Evolutionary conservation across 2,113 vertebrate genomes (phyloP), one percentile per base, ranked within the genome.

Genomic region (Carlito syrichta): DNA sequence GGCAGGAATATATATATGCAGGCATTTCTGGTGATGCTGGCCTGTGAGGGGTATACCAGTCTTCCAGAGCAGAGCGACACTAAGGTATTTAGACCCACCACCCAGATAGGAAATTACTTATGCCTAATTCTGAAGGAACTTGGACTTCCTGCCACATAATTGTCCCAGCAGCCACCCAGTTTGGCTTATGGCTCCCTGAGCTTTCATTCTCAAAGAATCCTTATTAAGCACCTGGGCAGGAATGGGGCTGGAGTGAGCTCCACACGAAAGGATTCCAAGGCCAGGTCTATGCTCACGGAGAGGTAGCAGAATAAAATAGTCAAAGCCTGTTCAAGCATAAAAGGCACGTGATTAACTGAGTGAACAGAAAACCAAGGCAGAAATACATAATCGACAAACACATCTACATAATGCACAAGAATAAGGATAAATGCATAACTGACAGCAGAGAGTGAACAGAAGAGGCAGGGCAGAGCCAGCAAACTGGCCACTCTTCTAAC

Each of bases 401-500:
- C 45, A 63, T 82, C 76, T 60, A 86, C 23, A 35, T 73, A n/a
- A 82, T n/a, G 38, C n/a, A 52, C 27, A 83, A 84, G 71, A 92
- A 50, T 52, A 89, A 86, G n/a, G 71, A 40, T 66, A 71, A 83
- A 83, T 48, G 43, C 19, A 27, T 77, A 91, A 30, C 40, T 66
- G 63, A 85, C 22, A 77, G 22, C 58, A 71, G 71, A 84, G n/a
- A 79, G 79, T 3, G 3, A 86, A 74, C 40, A 81, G 62, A 71
- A 50, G 9, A 86, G 60, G 58, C 58, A 94, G 86, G 63, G 16
- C 22, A 69, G 85, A 95, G 88, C 22, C 74, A 78, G 74, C 78
- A 63, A 95, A 96, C 73, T 86, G 87, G 89, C 78, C 66, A 78
- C 73, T 86, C 86, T 97, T 86, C 68, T 91, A 91, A 91, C 94